Base-by-base conservation (phyloP, 2,113 vertebrate genomes). In the Cinclus mexicanus region DNA sequence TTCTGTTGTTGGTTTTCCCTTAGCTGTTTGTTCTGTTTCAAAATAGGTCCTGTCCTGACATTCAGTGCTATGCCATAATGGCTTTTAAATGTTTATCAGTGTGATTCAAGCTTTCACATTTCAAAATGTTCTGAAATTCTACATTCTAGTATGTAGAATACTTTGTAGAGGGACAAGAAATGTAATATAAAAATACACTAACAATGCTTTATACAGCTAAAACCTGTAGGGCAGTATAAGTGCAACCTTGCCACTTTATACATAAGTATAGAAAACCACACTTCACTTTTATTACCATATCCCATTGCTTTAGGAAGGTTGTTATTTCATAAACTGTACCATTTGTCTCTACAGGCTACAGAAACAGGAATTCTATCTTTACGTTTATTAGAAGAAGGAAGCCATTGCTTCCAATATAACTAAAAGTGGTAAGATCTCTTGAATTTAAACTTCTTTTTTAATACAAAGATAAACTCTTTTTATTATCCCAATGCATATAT, bases 11-110 rank as follows among this genome's bases (percentile, higher is more conserved):
- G 25, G 0, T 63, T 90, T 86, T 89, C 16, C 21, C 26, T 55
- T n/a, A 83, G 10, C 9, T 2, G 1, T 74, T 93, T 3, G 0
- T 23, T 90, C 31, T 50, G 1, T 50, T 61, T 1, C 2, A 21
- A 83, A 82, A 77, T 42, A 53, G 2, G 11, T 67, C 39, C 29
- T 80, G 12, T 74, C 42, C 29, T 80, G 59, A 86, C 11, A 50
- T 69, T 83, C 50, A 76, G 3, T 46, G 19, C 8, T 57, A 11
- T 50, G 47, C 9, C 23, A 14, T 49, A 53, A 72, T 12, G 15
- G 8, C 24, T 91, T 94, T 90, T 77, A 72, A 83, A 19, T 49
- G 14, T 67, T 93, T 79, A 41, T 59, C 18, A 47, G 14, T 55
- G n/a, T 33, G 49, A 83, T 37, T 76, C 57, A 83, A 77, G 8